Evolutionary conservation across 2,797 vertebrate species (phyloP).

Genomic region (Zalophus californianus): DNA sequence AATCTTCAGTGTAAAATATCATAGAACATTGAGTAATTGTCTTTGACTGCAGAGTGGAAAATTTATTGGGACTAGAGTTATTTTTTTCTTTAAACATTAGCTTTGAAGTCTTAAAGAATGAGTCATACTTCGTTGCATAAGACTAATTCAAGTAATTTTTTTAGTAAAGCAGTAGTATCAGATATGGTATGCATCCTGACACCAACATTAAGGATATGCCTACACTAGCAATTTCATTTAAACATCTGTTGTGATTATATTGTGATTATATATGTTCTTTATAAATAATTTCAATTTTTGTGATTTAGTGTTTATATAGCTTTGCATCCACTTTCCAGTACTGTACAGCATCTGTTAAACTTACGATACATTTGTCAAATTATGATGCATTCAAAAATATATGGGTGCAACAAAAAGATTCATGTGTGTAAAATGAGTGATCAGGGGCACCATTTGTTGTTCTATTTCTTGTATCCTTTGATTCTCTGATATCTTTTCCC

Average conservation of each 20-base stretch:
- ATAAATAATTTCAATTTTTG: neutral
- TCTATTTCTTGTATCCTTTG: neutral
- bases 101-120: slow-evolving; percentile 35
- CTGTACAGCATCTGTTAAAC: neutral
- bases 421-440: neutral
- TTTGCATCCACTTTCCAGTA: neutral
- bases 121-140: neutral
- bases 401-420: neutral
- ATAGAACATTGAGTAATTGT: neutral
- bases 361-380: neutral
- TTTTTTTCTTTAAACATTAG: slow-evolving; percentile 8
- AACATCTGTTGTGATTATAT: neutral
- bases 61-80: neutral
- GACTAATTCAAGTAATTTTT: slow-evolving; percentile 3
- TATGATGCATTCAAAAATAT: neutral
- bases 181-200: neutral
- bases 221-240: neutral
- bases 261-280: neutral
- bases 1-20: neutral
- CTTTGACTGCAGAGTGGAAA: neutral
- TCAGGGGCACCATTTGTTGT: neutral
- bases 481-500: neutral
- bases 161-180: neutral
- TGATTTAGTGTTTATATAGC: neutral
- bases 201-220: neutral